A percentile compares a stretch with the other conserved stretches of the same genome.
Evolutionary conservation across 2,113 vertebrate genomes (phyloP).

Genomic region (Bambusicola thoracicus): DNA sequence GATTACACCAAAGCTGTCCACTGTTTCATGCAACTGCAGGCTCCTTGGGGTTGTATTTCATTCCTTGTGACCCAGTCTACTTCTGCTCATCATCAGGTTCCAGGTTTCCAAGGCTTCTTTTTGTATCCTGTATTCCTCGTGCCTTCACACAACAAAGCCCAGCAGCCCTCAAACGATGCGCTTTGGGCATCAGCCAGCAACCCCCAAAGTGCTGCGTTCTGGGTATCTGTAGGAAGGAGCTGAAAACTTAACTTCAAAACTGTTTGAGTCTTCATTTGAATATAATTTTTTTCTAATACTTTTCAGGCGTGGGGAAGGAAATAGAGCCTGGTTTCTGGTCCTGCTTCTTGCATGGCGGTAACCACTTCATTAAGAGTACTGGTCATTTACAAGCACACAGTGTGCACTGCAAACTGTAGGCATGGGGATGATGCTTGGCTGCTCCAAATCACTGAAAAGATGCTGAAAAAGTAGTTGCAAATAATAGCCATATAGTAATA

Average conservation of each 20-base stretch:
- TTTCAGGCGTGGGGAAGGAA: conserved; percentile 1
- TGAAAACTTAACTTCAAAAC: no score
- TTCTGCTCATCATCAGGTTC: neutral
- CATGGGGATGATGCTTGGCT: neutral
- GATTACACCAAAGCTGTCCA: neutral
- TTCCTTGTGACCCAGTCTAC: neutral
- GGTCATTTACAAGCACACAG: neutral
- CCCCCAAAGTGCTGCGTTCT: neutral
- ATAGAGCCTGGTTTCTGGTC: neutral
- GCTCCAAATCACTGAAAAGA: conserved; percentile 33
- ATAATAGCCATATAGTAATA: neutral
- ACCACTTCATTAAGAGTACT: neutral
- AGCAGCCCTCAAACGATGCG: neutral
- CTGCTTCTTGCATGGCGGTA: neutral
- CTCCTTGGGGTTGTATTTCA: neutral
- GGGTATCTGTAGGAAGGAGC: neutral
- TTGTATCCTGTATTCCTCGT: neutral
- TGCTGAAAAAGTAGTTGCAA: neutral
- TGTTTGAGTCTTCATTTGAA: neutral
- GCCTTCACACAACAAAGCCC: neutral
- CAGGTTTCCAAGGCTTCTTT: neutral
- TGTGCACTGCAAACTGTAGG: neutral
- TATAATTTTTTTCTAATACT: neutral
- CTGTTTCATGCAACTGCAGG: neutral
- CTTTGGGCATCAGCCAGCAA: neutral